Evolutionary conservation across 2,888 invertebrate genomes (phyloP), one percentile per base, ranked within the genome.

Genomic region (Nymphalis urticae): DNA sequence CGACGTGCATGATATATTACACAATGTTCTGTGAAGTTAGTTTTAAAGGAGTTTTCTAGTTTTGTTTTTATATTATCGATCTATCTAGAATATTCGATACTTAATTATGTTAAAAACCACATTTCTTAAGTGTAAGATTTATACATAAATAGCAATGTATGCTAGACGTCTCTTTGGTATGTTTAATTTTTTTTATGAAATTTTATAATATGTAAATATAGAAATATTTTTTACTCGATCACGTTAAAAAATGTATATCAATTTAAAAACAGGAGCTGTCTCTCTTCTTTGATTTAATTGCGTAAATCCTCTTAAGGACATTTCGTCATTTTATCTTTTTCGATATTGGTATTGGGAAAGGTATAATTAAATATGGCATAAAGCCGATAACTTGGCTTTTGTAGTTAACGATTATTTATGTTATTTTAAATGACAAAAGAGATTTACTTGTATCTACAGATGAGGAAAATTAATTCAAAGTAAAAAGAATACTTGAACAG

Each of bases 241-340:
- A 24, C 0, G 51, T 53, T 53, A 54, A 7, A 32, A 54, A 54
- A 56, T 56, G 54, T 56, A 10, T 53, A 56, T 32, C 54, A 56
- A 56, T 56, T 54, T 54, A 54, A 54, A 54, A 16, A 24, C 54
- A 27, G 24, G 5, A 21, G 21, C 1, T 21, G 27, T 13, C 54
- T 54, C 13, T 27, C 54, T 54, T 53, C 27, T 54, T 56, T 81
- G 76, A 82, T 89, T 87, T 89, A 90, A 89, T 89, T 89, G 88
- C 84, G 82, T 80, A 86, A 90, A 90, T 89, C 88, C 86, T 84
- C 86, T 88, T 86, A 83, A 80, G 76, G 79, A 77, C 80, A 80
- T 82, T 86, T 80, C 79, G 84, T 81, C 80, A 75, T 84, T 85
- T 84, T 84, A 84, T 80, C 72, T 77, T 77, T 75, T 74, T 70